Conservation (phyloP, 2,797 vertebrate species). For the Peromyscus melanophrys region DNA sequence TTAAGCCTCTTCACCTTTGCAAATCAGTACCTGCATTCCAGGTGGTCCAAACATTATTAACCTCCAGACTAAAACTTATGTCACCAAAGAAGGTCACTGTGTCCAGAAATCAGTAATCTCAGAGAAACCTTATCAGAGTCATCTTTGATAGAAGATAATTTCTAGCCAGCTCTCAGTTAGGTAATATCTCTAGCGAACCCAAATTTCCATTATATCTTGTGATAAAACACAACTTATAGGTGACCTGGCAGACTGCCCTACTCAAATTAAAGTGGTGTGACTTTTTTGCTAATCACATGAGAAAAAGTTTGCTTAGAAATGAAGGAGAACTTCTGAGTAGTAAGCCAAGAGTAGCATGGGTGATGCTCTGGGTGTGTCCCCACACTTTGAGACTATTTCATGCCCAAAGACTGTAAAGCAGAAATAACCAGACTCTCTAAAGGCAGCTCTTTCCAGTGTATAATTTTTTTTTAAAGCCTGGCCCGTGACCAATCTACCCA, state of each 20-base stretch:
- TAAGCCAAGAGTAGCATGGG: neutral
- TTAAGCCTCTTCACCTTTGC: neutral
- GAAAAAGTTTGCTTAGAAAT: neutral
- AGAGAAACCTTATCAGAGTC: neutral
- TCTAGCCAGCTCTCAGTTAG: neutral
- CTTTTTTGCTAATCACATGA: neutral
- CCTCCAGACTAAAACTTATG: neutral
- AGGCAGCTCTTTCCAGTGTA: constrained; percentile 23
- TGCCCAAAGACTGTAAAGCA: constrained; percentile 42
- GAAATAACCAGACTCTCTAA: constrained; percentile 65
- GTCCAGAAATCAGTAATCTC: neutral
- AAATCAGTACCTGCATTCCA: neutral
- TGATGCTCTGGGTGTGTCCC: neutral
- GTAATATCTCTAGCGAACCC: neutral
- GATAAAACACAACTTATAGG: neutral
- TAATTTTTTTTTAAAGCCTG: constrained; percentile 48
- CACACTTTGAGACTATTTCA: neutral
- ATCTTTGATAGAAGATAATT: neutral
- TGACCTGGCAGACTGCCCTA: neutral
- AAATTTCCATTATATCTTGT: neutral
- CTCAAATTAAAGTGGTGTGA: neutral
- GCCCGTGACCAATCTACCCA: constrained; percentile 65
- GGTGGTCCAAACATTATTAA: neutral
- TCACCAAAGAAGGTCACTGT: neutral
- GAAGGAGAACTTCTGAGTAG: neutral